These are phyloP conservation scores for Papilio helenus DNA, from an alignment of 1,140 invertebrate species.

Conservation along the genomic window DNA sequence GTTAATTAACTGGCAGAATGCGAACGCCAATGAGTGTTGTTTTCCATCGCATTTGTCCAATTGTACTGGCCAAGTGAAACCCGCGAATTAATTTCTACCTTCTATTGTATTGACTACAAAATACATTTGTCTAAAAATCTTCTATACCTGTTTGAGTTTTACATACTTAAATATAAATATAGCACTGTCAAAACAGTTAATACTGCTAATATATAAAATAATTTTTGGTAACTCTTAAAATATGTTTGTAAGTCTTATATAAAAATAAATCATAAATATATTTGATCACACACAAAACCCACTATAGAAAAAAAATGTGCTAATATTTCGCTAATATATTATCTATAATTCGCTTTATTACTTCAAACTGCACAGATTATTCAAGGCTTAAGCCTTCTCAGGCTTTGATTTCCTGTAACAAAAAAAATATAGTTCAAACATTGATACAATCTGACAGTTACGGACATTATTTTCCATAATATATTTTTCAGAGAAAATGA, in stretches of 20 bases:
- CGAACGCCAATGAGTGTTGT: too few relatives aligned
- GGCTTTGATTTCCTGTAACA: conserved; percentile 54
- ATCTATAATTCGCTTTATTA: conserved; percentile 28
- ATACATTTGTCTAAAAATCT: too few relatives aligned
- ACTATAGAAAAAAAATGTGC: background rate
- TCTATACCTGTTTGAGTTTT: too few relatives aligned
- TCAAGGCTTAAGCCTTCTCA: conserved; percentile 53
- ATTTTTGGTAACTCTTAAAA: background rate
- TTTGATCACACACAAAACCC: background rate
- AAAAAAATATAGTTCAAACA: conserved; percentile 37
- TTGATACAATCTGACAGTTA: background rate
- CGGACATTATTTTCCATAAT: background rate
- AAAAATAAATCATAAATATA: background rate
- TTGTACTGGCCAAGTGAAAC: too few relatives aligned
- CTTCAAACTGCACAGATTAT: conserved; percentile 9
- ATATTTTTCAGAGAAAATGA: too few relatives aligned
- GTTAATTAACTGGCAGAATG: too few relatives aligned
- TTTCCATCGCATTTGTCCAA: too few relatives aligned
- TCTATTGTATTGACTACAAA: too few relatives aligned
- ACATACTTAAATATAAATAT: background rate
- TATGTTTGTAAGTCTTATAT: background rate
- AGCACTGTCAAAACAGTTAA: background rate
- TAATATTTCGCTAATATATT: conserved; percentile 23
- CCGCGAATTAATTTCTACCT: too few relatives aligned
- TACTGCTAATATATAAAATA: background rate